Conservation (phyloP, 2,797 vertebrate species). For the Buceros bicornis region DNA sequence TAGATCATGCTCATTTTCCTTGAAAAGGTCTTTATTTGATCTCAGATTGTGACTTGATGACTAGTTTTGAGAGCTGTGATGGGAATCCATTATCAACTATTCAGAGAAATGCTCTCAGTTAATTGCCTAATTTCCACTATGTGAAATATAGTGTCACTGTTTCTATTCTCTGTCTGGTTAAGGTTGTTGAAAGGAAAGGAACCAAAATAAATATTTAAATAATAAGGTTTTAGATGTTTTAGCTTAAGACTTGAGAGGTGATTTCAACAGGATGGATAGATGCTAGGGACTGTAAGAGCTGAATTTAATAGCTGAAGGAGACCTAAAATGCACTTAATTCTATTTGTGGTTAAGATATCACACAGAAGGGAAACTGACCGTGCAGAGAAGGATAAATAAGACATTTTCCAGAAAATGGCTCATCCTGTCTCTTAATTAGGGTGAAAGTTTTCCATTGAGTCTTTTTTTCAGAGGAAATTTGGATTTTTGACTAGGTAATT, state of each 20-base stretch:
- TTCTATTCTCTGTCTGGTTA: background rate
- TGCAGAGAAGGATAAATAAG: background rate
- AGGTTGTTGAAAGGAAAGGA: background rate
- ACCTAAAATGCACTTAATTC: background rate
- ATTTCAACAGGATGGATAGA: background rate
- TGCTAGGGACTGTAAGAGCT: background rate
- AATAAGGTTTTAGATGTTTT: background rate
- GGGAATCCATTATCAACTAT: constrained; percentile 38
- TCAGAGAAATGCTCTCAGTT: constrained; percentile 28
- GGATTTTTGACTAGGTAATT: background rate
- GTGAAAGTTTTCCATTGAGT: background rate
- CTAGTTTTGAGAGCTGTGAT: constrained; percentile 45
- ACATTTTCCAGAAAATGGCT: background rate
- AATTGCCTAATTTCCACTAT: background rate
- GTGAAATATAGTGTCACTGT: background rate
- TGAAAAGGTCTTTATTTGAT: constrained; percentile 43
- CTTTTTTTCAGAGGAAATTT: background rate
- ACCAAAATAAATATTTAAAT: background rate
- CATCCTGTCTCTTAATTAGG: background rate
- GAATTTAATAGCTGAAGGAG: background rate
- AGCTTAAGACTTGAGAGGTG: background rate
- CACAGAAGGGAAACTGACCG: background rate
- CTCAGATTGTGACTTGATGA: constrained; percentile 26
- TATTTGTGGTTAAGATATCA: background rate
- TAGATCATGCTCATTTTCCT: constrained; percentile 24